Base-by-base conservation (phyloP, 2,888 invertebrate genomes). In the Caenorhabditis sp. region DNA sequence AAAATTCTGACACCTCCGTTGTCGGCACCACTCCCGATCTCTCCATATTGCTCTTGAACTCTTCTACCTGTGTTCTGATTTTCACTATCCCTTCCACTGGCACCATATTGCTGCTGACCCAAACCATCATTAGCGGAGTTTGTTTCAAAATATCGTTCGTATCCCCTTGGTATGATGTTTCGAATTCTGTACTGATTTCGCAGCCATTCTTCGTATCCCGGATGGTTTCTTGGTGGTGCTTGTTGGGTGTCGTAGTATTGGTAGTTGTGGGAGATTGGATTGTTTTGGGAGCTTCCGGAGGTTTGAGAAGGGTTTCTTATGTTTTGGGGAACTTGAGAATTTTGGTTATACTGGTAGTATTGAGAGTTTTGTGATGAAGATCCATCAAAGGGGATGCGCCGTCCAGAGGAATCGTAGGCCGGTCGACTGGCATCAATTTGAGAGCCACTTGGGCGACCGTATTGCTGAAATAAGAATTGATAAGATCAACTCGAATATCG, bases 151-250 rank as follows among this genome's bases (percentile, higher is more conserved):
- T 73, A 51, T 12, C 58, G 35, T 16, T 69, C 51, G 10, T 76
- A 68, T 31, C 68, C 51, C 22, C 44, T 64, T 22, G 72, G 72
- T 41, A 58, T 68, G 51, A 82, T 22, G 41, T 56, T 58, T 24
- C 77, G 47, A 8, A 44, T 26, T 10, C 77, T 68, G 38, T 80
- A 80, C 38, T 80, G 49, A 41, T 74, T 73, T 19, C 47, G 59
- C 7, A 80, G 41, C 80, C 80, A 80, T 28, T 73, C 49, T 3
- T 66, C 68, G 22, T 80, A 80, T 16, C 58, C 68, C 16, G 72
- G 63, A 64, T 79, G 63, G 6, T 51, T 63, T 38, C 56, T 66
- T 41, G 68, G 69, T 35, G 68, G 76, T 4, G 24, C 59, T 72
- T 58, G 72, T 35, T 58, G 59, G 7, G 59, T 4, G 31, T 70